Evolutionary conservation across 2,888 invertebrate genomes (phyloP).

Genomic region (Osmoderma eremita): DNA sequence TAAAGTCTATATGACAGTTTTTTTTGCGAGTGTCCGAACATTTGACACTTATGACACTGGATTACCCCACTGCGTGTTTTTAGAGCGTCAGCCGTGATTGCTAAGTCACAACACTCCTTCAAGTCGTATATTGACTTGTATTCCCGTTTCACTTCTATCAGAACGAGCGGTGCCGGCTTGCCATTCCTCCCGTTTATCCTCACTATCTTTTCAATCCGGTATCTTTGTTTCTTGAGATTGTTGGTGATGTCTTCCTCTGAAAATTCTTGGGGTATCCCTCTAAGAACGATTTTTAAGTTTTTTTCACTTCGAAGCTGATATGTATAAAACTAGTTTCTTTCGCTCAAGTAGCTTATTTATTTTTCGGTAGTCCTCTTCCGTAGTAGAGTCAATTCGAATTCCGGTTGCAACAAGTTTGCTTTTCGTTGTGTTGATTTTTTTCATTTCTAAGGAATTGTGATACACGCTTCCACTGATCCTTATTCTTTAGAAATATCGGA

Average conservation of each 20-base stretch:
- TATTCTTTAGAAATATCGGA: too few relatives aligned
- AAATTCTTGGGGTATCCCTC: not conserved
- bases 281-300: not conserved
- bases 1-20: slow-evolving; percentile 3
- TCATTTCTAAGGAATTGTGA: too few relatives aligned
- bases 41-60: slow-evolving; percentile 22
- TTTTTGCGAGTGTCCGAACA: slow-evolving; percentile 12
- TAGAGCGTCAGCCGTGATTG: not conserved
- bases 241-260: not conserved
- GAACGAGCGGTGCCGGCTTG: slow-evolving; percentile 49
- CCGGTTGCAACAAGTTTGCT: not conserved
- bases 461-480: too few relatives aligned
- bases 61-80: not conserved
- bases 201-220: not conserved
- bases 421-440: not conserved
- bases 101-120: slow-evolving; percentile 52
- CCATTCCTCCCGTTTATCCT: slow-evolving; percentile 35
- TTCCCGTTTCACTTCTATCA: slow-evolving; percentile 58
- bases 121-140: slow-evolving; percentile 45
- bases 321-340: not conserved
- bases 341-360: not conserved
- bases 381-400: not conserved
- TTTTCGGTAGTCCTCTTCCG: not conserved
- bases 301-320: slow-evolving; percentile 4
- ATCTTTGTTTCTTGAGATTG: not conserved